phyloP scores from a whole-genome alignment of 2,888 invertebrate genomes.

The Geotrupes spiniger region DNA sequence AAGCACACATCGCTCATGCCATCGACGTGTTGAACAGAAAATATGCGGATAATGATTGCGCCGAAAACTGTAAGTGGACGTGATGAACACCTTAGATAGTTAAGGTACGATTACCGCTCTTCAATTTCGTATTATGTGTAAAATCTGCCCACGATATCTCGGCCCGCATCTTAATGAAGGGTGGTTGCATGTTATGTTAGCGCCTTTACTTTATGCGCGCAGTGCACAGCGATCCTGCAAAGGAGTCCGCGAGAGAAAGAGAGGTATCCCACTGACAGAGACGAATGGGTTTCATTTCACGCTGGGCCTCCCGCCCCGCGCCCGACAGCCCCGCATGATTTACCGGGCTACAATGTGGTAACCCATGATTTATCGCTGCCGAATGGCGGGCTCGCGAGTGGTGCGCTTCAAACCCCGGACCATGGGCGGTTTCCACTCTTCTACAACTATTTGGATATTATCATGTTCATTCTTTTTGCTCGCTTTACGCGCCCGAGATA shows the following conservation, averaged over 20 bases:
- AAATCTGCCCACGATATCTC: slow-evolving; percentile 17
- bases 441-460: slow-evolving; percentile 36
- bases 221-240: slow-evolving; percentile 27
- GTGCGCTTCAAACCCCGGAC: slow-evolving; percentile 41
- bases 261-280: slow-evolving; percentile 47
- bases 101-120: slow-evolving; percentile 5
- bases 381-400: slow-evolving; percentile 57
- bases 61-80: slow-evolving; percentile 1
- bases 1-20: not conserved
- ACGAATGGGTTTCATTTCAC: slow-evolving; percentile 56
- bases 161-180: slow-evolving; percentile 18
- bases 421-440: slow-evolving; percentile 28
- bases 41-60: not conserved
- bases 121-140: slow-evolving; percentile 15
- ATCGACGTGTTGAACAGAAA: not conserved
- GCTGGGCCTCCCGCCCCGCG: slow-evolving; percentile 52
- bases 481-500: slow-evolving; percentile 5
- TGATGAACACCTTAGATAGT: slow-evolving; percentile 5
- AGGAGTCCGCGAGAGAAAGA: slow-evolving; percentile 30
- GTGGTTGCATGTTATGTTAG: slow-evolving; percentile 20
- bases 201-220: slow-evolving; percentile 22
- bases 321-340: slow-evolving; percentile 56
- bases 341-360: slow-evolving; percentile 67
- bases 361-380: slow-evolving; percentile 65
- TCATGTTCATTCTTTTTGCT: slow-evolving; percentile 28